Base-by-base conservation (phyloP, 2,797 vertebrate genomes). In the Micropoecilia bifurca region DNA sequence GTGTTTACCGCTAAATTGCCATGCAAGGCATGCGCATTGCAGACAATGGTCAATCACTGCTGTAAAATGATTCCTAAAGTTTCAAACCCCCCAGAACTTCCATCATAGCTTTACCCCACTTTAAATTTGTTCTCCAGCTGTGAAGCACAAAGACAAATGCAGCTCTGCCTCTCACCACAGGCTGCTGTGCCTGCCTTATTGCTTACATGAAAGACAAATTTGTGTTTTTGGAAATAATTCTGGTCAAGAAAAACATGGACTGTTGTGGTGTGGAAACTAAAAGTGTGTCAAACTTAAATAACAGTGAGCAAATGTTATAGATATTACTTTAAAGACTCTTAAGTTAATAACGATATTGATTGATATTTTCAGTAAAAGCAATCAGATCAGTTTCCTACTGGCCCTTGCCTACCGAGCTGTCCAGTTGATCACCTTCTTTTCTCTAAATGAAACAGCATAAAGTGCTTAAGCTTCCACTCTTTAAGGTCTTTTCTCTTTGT, bases 1-100 rank as follows among this genome's bases (percentile, higher is more conserved):
- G 94, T 77, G 16, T 48, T 41, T 55, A 48, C 0, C 36, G 12
- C 73, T 72, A 28, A 28, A 45, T 46, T 28, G 2, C 41, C 25
- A 28, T 18, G 12, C 68, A 43, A n/a, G 5, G 39, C 12, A 8
- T 13, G 22, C 43, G 4, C 22, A 20, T 36, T 61, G 59, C 16
- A 20, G 30, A 18, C 18, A 3, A 8, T 6, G 3, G 33, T 63
- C 61, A 36, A 20, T 36, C 20, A 63, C 30, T 1, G 20, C 16
- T 63, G 33, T 63, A 16, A 36, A 20, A 63, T n/a, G 61, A 9
- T 3, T 39, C 18, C 33, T 25, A n/a, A 68, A 39, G 63, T 68
- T 66, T 39, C 63, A 61, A 66, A 66, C 18, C 20, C 18, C 33
- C 61, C 8, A 22, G 41, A 66, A 39, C 1, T 22, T 39, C 4